phyloP scores from a whole-genome alignment of 2,113 vertebrate species.

The Laterallus jamaicensis region DNA sequence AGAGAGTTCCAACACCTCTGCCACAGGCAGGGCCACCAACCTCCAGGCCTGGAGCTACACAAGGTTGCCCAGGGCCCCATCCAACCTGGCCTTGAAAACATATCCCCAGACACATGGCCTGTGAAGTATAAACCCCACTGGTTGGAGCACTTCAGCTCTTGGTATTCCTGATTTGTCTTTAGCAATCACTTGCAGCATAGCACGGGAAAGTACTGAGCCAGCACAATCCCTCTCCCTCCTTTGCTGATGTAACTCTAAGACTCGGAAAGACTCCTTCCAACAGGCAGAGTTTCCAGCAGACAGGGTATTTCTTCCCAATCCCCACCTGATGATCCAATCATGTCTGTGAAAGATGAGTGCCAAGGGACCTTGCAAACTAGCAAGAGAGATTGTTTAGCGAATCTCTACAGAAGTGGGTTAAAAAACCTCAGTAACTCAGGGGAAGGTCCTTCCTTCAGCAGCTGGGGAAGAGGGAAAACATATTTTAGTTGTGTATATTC shows the following conservation, averaged over 20 bases:
- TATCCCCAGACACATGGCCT: background rate
- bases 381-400: background rate
- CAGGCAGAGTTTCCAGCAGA: background rate
- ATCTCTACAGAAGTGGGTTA: background rate
- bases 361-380: background rate
- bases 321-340: background rate
- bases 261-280: background rate
- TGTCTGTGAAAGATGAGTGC: background rate
- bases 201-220: background rate
- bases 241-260: rapidly evolving
- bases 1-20: too few species aligned
- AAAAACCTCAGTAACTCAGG: background rate
- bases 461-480: background rate
- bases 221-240: background rate
- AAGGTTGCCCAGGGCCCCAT: too few species aligned
- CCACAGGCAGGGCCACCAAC: too few species aligned
- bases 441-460: background rate
- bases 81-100: background rate
- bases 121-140: background rate
- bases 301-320: background rate
- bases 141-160: background rate
- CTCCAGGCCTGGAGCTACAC: too few species aligned
- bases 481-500: background rate
- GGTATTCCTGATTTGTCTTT: background rate
- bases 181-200: background rate